Evolutionary conservation across 2,113 vertebrate species (phyloP).

Genomic region (Ursus arctos): DNA sequence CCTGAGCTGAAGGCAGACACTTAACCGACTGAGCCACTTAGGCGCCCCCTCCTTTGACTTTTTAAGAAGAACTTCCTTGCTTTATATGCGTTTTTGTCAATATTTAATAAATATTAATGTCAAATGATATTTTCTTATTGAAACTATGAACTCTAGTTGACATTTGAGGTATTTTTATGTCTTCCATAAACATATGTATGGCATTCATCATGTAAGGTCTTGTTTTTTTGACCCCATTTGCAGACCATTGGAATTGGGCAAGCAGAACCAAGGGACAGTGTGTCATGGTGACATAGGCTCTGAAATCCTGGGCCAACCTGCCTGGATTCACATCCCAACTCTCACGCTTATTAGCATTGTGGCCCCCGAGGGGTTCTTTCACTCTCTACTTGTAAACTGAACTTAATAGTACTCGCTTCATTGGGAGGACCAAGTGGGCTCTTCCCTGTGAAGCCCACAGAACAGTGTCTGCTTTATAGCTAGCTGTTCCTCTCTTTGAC

Average conservation of each 20-base stretch:
- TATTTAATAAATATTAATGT: not conserved
- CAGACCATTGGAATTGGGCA: not conserved
- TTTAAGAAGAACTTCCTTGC: conserved; percentile 29
- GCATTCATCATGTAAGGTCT: not conserved
- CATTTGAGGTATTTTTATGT: not conserved
- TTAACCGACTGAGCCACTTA: not conserved
- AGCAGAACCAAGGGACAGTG: not conserved
- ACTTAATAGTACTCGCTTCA: not conserved
- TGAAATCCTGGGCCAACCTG: not conserved
- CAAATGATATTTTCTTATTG: not conserved
- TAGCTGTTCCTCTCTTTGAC: not conserved
- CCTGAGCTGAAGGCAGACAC: not conserved
- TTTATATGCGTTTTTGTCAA: not conserved
- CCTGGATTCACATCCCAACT: not conserved
- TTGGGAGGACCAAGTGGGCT: not conserved
- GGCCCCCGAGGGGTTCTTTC: not conserved
- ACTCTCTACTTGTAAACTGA: not conserved
- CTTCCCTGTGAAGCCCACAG: not conserved
- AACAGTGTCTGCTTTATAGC: not conserved
- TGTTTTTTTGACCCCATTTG: not conserved
- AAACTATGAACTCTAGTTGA: not conserved
- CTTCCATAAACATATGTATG: not conserved
- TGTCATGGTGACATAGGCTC: not conserved
- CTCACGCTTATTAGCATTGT: not conserved
- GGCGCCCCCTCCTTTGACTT: not conserved